These are phyloP conservation scores for Amphiprion clarkii DNA, from an alignment of 2,797 vertebrate species.

Conservation along the genomic window DNA sequence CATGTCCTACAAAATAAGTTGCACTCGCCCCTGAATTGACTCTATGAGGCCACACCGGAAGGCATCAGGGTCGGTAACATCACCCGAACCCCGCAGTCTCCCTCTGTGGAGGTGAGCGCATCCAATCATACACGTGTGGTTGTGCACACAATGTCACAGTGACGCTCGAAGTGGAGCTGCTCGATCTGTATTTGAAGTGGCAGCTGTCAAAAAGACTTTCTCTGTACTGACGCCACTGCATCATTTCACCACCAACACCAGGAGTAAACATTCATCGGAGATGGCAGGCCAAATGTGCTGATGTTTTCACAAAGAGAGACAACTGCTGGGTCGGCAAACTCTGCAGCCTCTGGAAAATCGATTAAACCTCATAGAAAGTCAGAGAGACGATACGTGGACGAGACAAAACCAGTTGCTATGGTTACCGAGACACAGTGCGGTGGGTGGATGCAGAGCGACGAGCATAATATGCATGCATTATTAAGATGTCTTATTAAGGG, in stretches of 20 bases:
- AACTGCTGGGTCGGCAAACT: conserved; percentile 74
- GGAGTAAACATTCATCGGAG: conserved; percentile 50
- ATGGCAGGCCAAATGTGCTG: conserved; percentile 72
- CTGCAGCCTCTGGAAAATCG: conserved; percentile 68
- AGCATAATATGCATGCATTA: conserved; percentile 33
- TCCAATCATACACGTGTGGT: conserved; percentile 32
- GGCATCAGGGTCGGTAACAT: conserved; percentile 49
- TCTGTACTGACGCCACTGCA: conserved; percentile 54
- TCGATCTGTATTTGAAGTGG: conserved; percentile 59
- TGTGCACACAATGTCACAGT: conserved; percentile 56
- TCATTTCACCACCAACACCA: conserved; percentile 53
- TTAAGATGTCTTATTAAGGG: conserved; percentile 12
- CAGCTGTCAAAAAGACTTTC: conserved; percentile 74
- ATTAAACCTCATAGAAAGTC: conserved; percentile 64
- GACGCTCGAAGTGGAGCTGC: conserved; percentile 40
- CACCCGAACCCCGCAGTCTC: conserved; percentile 42
- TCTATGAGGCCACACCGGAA: conserved; percentile 25
- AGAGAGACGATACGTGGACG: conserved; percentile 31
- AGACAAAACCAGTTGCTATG: conserved; percentile 70
- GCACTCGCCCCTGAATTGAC: conserved; percentile 24
- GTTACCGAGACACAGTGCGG: conserved; percentile 52
- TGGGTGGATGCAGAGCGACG: conserved; percentile 20
- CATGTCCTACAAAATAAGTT: conserved; percentile 32
- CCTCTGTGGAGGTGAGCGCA: conserved; percentile 45
- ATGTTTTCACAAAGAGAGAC: conserved; percentile 70